These are phyloP conservation scores for Hipparchia sbordonii DNA, from an alignment of 2,888 invertebrate species.

Conservation along the genomic window DNA sequence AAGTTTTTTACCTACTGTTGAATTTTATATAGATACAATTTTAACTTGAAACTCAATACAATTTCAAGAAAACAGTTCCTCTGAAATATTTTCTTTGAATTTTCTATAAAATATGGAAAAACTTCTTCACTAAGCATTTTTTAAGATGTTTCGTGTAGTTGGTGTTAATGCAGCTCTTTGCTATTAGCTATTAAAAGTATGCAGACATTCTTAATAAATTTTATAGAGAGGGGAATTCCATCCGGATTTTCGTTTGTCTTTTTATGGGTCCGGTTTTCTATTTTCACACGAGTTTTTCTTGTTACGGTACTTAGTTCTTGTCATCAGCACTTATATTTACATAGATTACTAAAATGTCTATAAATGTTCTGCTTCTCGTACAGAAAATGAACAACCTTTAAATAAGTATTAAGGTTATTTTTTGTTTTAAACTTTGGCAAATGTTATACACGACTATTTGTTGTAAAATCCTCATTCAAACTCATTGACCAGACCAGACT, in stretches of 20 bases:
- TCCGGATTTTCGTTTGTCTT: too few relatives aligned
- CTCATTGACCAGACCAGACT: not conserved
- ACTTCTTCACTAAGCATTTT: not conserved
- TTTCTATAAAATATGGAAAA: not conserved
- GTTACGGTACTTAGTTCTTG: not conserved
- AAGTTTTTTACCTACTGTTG: not conserved
- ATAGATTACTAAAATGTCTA: not conserved
- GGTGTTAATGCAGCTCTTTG: too few relatives aligned
- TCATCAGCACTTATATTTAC: not conserved
- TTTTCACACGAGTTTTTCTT: not conserved
- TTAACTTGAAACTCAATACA: not conserved
- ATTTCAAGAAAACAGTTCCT: not conserved
- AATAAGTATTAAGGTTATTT: not conserved
- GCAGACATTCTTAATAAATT: not conserved
- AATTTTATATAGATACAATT: constrained; percentile 3
- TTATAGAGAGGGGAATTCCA: too few relatives aligned
- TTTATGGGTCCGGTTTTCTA: too few relatives aligned
- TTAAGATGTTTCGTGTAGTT: too few relatives aligned
- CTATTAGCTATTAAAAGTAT: constrained; percentile 16
- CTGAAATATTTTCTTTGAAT: not conserved
- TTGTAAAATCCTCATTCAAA: not conserved
- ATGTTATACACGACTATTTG: not conserved
- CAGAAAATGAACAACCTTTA: not conserved
- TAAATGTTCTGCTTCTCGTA: not conserved
- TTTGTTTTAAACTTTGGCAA: not conserved